Base-by-base conservation (phyloP, 30 jellyfish, hydroid and myxozoan genomes). In the Cassiopea andromeda region DNA sequence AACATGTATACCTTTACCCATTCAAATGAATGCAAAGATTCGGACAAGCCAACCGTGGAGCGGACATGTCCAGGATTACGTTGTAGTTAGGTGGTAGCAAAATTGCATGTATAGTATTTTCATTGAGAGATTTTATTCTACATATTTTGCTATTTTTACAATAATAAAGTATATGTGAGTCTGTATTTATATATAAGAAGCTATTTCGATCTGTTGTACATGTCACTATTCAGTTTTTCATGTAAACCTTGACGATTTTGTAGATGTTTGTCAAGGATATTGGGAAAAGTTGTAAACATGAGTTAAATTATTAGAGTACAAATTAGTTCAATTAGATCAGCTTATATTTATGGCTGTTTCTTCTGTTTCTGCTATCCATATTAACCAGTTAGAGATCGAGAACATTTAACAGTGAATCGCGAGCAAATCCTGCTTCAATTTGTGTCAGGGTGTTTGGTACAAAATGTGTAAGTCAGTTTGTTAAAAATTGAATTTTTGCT, bases 21-120 rank as follows among this genome's bases (percentile, higher is more conserved):
- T 7, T 88, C 95, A 46, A 73, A 69, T 10, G 87, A 70, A 47
- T 88, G 95, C 50, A 57, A 48, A 16, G 90, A 57, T 1, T n/a
- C 77, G 2, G 95, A 78, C 77, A 88, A 77, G 50, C 95, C 95
- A 49, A 27, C n/a, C 17, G 90, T 60, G 44, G 90, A 78, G 44
- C 78, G 95, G 64, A 78, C 86, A 19, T 88, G 95, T 72, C 90
- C 95, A 2, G 59, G 12, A 46, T 14, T 70, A 13, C 86, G 59
- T 8, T 78, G 90, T 78, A 88, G 90, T 71, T 78, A 88, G 90
- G 60, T 38, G 90, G 60, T 38, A 45, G 16, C 43, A 47, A 44
- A 38, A 44, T 12, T 13, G 15, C 16, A 0, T 1, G n/a, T 10
- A 75, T 74, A 46, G 61, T 57, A 16, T 74, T 74, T 71, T 43